Conservation (phyloP, 2,113 vertebrate genomes). For the Syngnathus scovelli region DNA sequence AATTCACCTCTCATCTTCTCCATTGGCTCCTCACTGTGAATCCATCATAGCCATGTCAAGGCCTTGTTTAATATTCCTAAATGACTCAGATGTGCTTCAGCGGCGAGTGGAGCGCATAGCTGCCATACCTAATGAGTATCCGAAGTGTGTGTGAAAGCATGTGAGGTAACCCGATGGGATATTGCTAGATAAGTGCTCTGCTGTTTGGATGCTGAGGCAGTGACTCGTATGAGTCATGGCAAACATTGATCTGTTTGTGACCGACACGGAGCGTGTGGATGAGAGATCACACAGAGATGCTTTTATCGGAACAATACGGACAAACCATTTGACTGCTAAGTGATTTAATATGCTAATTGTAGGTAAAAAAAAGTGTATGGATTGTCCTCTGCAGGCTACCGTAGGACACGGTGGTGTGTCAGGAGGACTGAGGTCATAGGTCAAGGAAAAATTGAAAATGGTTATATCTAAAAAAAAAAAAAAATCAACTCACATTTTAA, state of each 20-base stretch:
- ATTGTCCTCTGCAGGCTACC: background rate
- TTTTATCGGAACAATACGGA: conserved; percentile 5
- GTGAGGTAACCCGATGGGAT: conserved; percentile 20
- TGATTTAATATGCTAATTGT: background rate
- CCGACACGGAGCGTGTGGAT: background rate
- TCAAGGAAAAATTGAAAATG: background rate
- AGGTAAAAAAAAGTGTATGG: background rate
- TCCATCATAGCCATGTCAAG: conserved; percentile 34
- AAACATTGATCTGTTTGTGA: conserved; percentile 30
- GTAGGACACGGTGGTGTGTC: background rate
- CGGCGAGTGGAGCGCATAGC: conserved; percentile 6
- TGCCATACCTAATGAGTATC: conserved; percentile 15
- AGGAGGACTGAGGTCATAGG: background rate
- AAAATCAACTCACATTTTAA: background rate
- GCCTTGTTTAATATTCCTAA: conserved; percentile 39
- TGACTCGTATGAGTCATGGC: conserved; percentile 30
- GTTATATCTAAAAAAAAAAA: too few relatives aligned
- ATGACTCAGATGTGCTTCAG: conserved; percentile 18
- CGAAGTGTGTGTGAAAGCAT: conserved; percentile 19
- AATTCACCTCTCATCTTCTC: conserved; percentile 29
- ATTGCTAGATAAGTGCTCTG: conserved; percentile 26
- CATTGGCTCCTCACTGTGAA: conserved; percentile 28
- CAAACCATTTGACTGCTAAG: background rate
- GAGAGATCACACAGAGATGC: conserved; percentile 6
- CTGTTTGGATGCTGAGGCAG: conserved; percentile 1